These are phyloP conservation scores for Tetramorium parvispinum DNA, from an alignment of 1,140 invertebrate genomes.

Conservation along the genomic window DNA sequence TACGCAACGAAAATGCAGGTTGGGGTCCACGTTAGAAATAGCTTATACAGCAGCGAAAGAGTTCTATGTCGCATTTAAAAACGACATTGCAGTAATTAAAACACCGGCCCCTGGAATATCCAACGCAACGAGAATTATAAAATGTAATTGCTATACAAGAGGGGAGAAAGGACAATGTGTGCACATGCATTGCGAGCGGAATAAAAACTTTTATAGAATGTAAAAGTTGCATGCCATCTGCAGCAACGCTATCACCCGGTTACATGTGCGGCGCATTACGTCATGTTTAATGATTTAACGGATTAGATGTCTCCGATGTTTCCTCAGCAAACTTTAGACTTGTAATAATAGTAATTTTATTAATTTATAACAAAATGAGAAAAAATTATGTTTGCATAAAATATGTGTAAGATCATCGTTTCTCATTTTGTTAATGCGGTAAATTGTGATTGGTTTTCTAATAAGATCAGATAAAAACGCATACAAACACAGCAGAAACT, in stretches of 20 bases:
- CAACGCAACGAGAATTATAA: conserved; percentile 51
- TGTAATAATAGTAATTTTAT: neutral
- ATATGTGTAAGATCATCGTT: neutral
- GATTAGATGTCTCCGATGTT: neutral
- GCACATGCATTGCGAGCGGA: conserved; percentile 4
- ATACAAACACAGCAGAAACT: neutral
- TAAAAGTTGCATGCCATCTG: conserved; percentile 16
- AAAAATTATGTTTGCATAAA: neutral
- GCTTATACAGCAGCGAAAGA: conserved; percentile 40
- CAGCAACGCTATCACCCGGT: neutral
- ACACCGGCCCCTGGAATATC: conserved; percentile 22
- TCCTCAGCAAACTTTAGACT: neutral
- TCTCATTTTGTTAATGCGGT: neutral
- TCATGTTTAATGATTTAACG: conserved; percentile 13
- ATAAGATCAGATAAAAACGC: neutral
- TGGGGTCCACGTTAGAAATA: neutral
- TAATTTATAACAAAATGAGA: neutral
- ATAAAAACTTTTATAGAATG: conserved; percentile 53
- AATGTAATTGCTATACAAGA: conserved; percentile 53
- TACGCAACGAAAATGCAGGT: conserved; percentile 14
- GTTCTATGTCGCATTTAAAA: neutral
- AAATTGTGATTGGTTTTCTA: neutral
- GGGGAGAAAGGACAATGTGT: conserved; percentile 31
- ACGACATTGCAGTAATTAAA: conserved; percentile 69
- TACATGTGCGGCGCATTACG: conserved; percentile 3